Conservation (phyloP, 2,797 vertebrate species). For the Phoxinus dragarum region DNA sequence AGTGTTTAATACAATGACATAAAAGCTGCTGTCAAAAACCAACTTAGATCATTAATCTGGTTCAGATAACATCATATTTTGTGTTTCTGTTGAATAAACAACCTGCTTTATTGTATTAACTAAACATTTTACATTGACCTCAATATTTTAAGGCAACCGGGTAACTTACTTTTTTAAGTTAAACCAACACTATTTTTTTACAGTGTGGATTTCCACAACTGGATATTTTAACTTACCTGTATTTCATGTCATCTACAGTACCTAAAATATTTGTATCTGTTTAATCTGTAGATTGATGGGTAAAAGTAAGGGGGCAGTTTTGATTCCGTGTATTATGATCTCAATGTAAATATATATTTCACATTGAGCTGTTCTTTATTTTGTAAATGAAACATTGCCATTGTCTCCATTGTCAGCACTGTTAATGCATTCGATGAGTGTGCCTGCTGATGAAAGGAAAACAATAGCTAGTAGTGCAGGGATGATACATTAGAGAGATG, state of each 20-base stretch:
- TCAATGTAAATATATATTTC: not conserved
- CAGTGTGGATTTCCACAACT: not conserved
- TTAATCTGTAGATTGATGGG: not conserved
- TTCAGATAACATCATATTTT: too few relatives aligned
- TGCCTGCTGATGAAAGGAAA: conserved; percentile 55
- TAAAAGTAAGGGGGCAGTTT: not conserved
- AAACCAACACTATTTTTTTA: too few relatives aligned
- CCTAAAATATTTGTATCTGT: too few relatives aligned
- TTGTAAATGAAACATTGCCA: conserved; percentile 36
- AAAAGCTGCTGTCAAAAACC: too few relatives aligned
- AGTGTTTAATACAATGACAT: not conserved
- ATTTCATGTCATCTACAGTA: not conserved
- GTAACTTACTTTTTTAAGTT: too few relatives aligned
- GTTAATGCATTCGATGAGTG: conserved; percentile 44
- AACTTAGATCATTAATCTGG: too few relatives aligned
- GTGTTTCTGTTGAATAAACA: too few relatives aligned
- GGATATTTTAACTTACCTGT: not conserved
- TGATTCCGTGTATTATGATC: not conserved
- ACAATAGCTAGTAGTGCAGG: conserved; percentile 52
- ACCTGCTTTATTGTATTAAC: too few relatives aligned
- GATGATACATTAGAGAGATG: conserved; percentile 57
- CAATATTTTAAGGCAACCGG: too few relatives aligned
- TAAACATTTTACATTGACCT: too few relatives aligned
- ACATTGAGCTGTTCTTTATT: conserved; percentile 7
- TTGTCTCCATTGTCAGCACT: conserved; percentile 33